Percentiles rank a stretch among this genome's conserved stretches.
Conservation (phyloP, 2,888 invertebrate species). For the Scrobipalpa costella region DNA sequence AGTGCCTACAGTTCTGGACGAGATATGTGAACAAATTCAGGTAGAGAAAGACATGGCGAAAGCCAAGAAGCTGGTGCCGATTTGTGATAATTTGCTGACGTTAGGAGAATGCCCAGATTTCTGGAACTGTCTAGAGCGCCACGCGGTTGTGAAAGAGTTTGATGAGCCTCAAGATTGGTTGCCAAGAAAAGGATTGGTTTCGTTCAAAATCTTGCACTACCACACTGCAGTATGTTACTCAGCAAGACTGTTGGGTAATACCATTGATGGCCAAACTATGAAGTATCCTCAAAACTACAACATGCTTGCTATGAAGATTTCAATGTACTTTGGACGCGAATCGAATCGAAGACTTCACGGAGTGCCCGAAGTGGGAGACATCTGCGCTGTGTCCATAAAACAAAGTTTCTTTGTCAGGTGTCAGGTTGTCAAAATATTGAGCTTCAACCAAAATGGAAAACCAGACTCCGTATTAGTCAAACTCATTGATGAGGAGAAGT, state of each 20-base stretch:
- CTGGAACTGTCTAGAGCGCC: constrained; percentile 82
- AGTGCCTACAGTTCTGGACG: constrained; percentile 57
- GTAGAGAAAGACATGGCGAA: constrained; percentile 65
- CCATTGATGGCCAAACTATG: constrained; percentile 38
- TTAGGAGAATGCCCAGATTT: constrained; percentile 84
- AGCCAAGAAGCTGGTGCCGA: constrained; percentile 60
- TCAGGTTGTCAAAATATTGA: constrained; percentile 73
- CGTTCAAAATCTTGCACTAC: constrained; percentile 80
- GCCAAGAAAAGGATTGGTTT: constrained; percentile 77
- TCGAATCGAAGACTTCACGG: constrained; percentile 59
- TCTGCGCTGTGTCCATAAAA: constrained; percentile 78
- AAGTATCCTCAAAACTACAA: constrained; percentile 62
- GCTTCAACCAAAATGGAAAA: constrained; percentile 50
- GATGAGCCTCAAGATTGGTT: constrained; percentile 78
- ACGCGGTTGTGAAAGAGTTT: constrained; percentile 77
- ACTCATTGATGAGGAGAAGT: constrained; percentile 82
- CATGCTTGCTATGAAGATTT: constrained; percentile 62
- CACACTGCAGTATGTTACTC: constrained; percentile 83
- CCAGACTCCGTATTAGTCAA: constrained; percentile 70
- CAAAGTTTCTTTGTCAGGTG: constrained; percentile 78
- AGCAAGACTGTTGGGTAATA: constrained; percentile 68
- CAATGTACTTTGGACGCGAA: constrained; percentile 61
- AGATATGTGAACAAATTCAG: constrained; percentile 56
- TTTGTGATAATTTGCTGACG: constrained; percentile 83
- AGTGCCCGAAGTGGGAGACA: constrained; percentile 74